phyloP scores from a whole-genome alignment of 23 tunicate species.

The Halocynthia roretzi region DNA sequence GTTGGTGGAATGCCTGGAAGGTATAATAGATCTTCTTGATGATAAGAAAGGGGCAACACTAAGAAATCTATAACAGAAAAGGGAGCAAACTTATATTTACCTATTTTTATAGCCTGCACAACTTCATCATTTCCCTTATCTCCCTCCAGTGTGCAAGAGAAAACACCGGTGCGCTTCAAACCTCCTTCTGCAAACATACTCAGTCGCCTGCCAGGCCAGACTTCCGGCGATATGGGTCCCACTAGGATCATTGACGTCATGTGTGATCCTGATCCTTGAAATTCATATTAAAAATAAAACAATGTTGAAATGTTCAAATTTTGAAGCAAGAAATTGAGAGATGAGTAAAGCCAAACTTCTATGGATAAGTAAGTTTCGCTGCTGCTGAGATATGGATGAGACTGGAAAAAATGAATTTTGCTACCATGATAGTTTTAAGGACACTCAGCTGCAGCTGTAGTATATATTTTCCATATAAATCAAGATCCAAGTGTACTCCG shows the following conservation, averaged over 20 bases:
- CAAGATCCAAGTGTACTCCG: not conserved
- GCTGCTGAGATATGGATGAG: not conserved
- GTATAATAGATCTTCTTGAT: too few species aligned
- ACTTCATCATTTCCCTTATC: not conserved
- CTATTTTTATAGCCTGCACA: slow-evolving; percentile 6
- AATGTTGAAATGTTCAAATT: too few species aligned
- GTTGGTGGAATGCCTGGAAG: too few species aligned
- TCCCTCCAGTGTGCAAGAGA: slow-evolving; percentile 36
- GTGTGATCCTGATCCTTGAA: slow-evolving; percentile 68
- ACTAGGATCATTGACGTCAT: slow-evolving; percentile 40
- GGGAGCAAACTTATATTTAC: too few species aligned
- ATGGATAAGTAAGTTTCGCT: too few species aligned
- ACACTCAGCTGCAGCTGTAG: not conserved
- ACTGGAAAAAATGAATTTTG: not conserved
- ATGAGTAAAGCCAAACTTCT: too few species aligned
- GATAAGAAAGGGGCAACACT: too few species aligned
- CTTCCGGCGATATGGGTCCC: slow-evolving; percentile 69
- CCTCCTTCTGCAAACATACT: slow-evolving; percentile 73
- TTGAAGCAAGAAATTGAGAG: not conserved
- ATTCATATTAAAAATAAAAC: too few species aligned
- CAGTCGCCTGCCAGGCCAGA: slow-evolving; percentile 80
- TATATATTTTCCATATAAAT: not conserved
- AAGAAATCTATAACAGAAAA: too few species aligned
- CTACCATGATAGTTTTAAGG: not conserved
- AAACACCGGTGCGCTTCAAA: slow-evolving; percentile 65